Evolutionary conservation across 2,797 vertebrate genomes (phyloP), one percentile per base, ranked within the genome.

Genomic region (Brachyrhaphis roseni): DNA sequence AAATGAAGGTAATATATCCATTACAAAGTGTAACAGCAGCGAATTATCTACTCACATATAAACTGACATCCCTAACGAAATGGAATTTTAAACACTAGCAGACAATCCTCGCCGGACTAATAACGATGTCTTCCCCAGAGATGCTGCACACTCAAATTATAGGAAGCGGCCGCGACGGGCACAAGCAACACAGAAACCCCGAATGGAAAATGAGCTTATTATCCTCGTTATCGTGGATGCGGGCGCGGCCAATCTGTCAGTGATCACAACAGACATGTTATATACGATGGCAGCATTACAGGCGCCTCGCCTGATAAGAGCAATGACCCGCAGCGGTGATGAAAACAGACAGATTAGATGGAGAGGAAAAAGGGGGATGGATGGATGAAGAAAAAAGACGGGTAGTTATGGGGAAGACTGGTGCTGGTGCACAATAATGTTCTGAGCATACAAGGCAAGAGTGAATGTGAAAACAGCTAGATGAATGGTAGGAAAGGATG

Each of bases 191-290:
- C 71, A 18, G 76, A 83, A 85, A 72, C 43, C 68, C 28, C 64
- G 51, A 84, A 89, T 90, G 82, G 89, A 82, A 82, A 94, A 93
- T 89, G 87, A 92, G 91, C 89, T 94, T 91, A 88, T 93, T 93
- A 94, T 90, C 88, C 83, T 72, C 68, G 89, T 89, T 87, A 82
- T 90, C 87, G 87, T 91, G 91, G 89, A 64, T 47, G 78, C 78
- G 55, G 68, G 87, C 86, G 55, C 47, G 59, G 89, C 88, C 88
- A 81, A 84, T 86, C 91, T 91, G 92, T 89, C 91, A 87, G 91
- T 86, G 88, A 92, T 92, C 90, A 92, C 89, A 94, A 92, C 91
- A 92, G 89, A 92, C 93, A 86, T 89, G 88, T 89, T 92, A 82
- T 86, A 88, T 90, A 83, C 83, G 23, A 79, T 85, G 47, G 84